Conservation (phyloP, 2,113 vertebrate genomes). For the Cryptotis parvus region DNA sequence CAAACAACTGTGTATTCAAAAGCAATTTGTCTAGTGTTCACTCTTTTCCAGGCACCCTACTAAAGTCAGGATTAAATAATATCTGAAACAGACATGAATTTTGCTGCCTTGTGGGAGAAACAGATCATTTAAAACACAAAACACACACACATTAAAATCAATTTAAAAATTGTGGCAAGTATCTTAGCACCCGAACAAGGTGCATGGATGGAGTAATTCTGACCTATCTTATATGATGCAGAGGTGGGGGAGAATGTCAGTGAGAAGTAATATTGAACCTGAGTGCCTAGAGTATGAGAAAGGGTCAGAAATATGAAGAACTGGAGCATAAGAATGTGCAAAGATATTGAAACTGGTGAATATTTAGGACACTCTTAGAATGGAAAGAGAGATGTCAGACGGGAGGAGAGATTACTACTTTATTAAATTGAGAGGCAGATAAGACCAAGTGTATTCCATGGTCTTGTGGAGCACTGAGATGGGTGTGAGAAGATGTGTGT, state of each 20-base stretch:
- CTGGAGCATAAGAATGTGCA: neutral
- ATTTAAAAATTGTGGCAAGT: neutral
- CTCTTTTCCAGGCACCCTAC: neutral
- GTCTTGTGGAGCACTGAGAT: neutral
- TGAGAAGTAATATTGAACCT: neutral
- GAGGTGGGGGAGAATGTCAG: no score
- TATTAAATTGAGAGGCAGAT: neutral
- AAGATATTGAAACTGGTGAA: neutral
- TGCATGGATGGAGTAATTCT: neutral
- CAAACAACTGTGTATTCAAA: neutral
- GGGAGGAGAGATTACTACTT: neutral
- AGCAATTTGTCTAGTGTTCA: neutral
- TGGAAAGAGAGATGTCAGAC: neutral
- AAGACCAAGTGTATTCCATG: neutral
- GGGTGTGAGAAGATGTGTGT: fast-evolving
- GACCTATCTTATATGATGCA: neutral
- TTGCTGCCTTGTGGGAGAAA: neutral
- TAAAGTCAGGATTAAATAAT: neutral
- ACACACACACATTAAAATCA: neutral
- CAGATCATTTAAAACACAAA: neutral
- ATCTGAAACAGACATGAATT: neutral
- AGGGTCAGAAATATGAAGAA: neutral
- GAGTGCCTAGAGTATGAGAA: neutral
- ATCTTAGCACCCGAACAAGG: neutral
- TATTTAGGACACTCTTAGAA: neutral